Percentiles rank a stretch among this genome's conserved stretches.
These are phyloP conservation scores for Parnassius glacialis DNA, from an alignment of 2,888 invertebrate genomes.

Conservation along the genomic window DNA sequence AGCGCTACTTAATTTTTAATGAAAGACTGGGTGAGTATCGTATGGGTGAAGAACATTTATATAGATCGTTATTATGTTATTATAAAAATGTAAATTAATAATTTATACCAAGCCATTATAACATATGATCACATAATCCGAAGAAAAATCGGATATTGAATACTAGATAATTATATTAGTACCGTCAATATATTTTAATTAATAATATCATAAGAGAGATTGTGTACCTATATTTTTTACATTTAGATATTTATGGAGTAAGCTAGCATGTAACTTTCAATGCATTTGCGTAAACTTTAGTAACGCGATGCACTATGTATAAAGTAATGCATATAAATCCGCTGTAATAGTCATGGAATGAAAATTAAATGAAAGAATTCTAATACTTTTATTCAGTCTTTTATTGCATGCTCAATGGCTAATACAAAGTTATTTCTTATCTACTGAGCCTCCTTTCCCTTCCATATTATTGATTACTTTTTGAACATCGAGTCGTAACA, in stretches of 20 bases:
- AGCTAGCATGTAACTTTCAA: constrained; percentile 49
- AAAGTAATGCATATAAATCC: constrained; percentile 46
- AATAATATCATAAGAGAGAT: constrained; percentile 44
- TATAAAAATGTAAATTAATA: constrained; percentile 31
- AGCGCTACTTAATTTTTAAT: constrained; percentile 45
- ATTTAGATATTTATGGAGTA: constrained; percentile 65
- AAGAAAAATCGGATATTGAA: constrained; percentile 6
- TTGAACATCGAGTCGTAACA: constrained; percentile 71
- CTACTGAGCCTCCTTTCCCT: constrained; percentile 43
- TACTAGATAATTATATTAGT: constrained; percentile 47
- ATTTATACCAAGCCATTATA: constrained; percentile 38
- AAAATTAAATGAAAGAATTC: constrained; percentile 64
- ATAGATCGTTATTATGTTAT: constrained; percentile 29
- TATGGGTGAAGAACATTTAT: constrained; percentile 29
- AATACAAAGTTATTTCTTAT: constrained; percentile 22
- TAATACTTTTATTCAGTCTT: constrained; percentile 66
- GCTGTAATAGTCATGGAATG: constrained; percentile 58
- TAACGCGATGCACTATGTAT: constrained; percentile 52
- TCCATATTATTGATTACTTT: constrained; percentile 67
- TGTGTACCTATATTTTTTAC: constrained; percentile 73
- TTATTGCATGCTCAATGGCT: constrained; percentile 46
- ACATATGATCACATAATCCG: constrained; percentile 25
- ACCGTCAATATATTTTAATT: constrained; percentile 35
- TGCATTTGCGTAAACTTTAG: constrained; percentile 75
- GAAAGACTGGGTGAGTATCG: constrained; percentile 65